These are phyloP conservation scores for Anoncus sp. DNA, from an alignment of 2,888 invertebrate genomes.

Conservation along the genomic window DNA sequence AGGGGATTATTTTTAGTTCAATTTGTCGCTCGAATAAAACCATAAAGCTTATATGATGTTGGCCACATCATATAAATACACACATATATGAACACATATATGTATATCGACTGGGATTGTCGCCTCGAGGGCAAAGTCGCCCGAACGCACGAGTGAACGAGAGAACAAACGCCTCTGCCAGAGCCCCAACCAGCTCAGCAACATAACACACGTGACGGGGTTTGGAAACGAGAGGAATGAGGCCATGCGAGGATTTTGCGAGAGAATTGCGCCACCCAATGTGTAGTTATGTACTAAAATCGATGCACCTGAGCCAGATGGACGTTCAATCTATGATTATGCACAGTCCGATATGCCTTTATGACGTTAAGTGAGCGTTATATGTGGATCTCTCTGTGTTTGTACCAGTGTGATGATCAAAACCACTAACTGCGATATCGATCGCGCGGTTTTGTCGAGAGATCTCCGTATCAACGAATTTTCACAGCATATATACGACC, in stretches of 20 bases:
- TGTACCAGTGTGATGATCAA: neutral
- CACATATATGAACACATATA: neutral
- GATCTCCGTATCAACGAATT: conserved; percentile 26
- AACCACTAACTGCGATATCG: conserved; percentile 7
- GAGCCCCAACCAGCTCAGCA: neutral
- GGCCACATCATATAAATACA: conserved; percentile 26
- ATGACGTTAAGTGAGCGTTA: neutral
- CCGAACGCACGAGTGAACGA: conserved; percentile 47
- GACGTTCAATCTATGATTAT: neutral
- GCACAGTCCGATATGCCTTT: neutral
- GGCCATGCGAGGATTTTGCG: conserved; percentile 39
- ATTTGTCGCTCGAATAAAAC: conserved; percentile 80
- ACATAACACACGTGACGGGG: neutral
- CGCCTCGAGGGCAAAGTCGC: conserved; percentile 56
- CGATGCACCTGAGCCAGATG: conserved; percentile 1
- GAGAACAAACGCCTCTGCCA: conserved; percentile 46
- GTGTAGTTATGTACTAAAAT: conserved; percentile 6
- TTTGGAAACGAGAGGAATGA: conserved; percentile 27
- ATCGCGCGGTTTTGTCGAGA: conserved; percentile 4
- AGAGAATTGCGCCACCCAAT: conserved; percentile 14
- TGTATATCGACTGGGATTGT: conserved; percentile 31
- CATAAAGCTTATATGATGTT: conserved; percentile 73
- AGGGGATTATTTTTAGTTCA: conserved; percentile 81
- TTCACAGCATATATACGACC: neutral
- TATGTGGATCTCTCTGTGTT: neutral